Conservation (phyloP, 2,888 invertebrate species). For the Ferdinandea cuprea region DNA sequence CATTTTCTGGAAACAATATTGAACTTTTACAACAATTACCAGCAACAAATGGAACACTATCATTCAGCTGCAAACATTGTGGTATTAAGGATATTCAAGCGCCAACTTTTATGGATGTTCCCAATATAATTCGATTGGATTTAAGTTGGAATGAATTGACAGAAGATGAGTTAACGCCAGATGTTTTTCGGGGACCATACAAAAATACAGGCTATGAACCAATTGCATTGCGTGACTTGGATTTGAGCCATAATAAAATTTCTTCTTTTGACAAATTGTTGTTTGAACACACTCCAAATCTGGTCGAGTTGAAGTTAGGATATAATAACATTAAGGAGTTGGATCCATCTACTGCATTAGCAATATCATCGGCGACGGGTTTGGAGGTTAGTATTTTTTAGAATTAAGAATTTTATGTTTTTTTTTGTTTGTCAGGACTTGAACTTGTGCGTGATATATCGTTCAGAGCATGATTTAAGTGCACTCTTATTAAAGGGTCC, state of each 20-base stretch:
- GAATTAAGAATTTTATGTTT: neutral
- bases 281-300: slow-evolving; percentile 87
- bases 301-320: slow-evolving; percentile 86
- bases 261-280: slow-evolving; percentile 86
- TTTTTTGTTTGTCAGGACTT: no score
- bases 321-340: slow-evolving; percentile 86
- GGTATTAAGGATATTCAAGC: slow-evolving; percentile 79
- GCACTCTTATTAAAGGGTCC: no score
- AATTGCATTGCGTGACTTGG: slow-evolving; percentile 85
- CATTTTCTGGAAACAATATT: slow-evolving; percentile 81
- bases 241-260: slow-evolving; percentile 87
- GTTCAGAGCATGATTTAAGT: no score
- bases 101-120: slow-evolving; percentile 81
- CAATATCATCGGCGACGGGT: slow-evolving; percentile 84
- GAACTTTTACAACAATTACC: slow-evolving; percentile 81
- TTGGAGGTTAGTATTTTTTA: slow-evolving; percentile 83
- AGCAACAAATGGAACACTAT: slow-evolving; percentile 80
- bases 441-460: no score
- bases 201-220: slow-evolving; percentile 85
- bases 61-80: slow-evolving; percentile 81
- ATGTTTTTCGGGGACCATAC: slow-evolving; percentile 88
- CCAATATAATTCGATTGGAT: slow-evolving; percentile 81
- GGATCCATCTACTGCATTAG: slow-evolving; percentile 85
- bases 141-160: slow-evolving; percentile 81
- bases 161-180: slow-evolving; percentile 85